These are phyloP conservation scores for Drosophila mayri DNA, from an alignment of 1,140 invertebrate genomes.

Conservation along the genomic window DNA sequence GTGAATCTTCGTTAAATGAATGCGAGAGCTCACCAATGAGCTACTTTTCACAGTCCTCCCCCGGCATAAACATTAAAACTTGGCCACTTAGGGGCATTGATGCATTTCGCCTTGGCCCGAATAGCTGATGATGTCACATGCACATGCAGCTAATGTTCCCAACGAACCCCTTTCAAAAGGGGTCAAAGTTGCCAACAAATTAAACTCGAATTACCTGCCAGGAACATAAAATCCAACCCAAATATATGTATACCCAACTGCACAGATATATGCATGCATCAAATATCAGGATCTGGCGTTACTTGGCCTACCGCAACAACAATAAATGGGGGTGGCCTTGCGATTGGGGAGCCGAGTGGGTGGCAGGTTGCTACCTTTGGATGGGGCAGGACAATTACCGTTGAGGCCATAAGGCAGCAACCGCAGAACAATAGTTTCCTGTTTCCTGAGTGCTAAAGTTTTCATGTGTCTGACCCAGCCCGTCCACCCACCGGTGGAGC, in stretches of 20 bases:
- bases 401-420: conserved; percentile 43
- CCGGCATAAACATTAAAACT: neutral
- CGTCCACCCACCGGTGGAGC: neutral
- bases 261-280: conserved; percentile 45
- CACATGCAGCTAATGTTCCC: conserved; percentile 18
- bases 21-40: neutral
- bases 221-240: conserved; percentile 28
- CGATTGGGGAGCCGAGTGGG: conserved; percentile 5
- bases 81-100: conserved; percentile 3
- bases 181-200: conserved; percentile 48
- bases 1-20: neutral
- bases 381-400: conserved; percentile 55
- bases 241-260: neutral
- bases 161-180: conserved; percentile 16
- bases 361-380: neutral
- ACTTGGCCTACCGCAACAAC: conserved; percentile 42
- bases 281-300: conserved; percentile 55
- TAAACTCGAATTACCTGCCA: conserved; percentile 51
- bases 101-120: conserved; percentile 30
- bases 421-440: conserved; percentile 68
- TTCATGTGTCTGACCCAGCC: conserved; percentile 53
- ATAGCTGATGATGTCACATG: conserved; percentile 28
- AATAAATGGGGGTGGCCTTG: conserved; percentile 24
- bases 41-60: neutral
- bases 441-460: conserved; percentile 67